Percentiles rank a stretch among this genome's conserved stretches.
These are phyloP conservation scores for Sceloporus tristichus DNA, from an alignment of 2,113 vertebrate genomes.

Conservation along the genomic window DNA sequence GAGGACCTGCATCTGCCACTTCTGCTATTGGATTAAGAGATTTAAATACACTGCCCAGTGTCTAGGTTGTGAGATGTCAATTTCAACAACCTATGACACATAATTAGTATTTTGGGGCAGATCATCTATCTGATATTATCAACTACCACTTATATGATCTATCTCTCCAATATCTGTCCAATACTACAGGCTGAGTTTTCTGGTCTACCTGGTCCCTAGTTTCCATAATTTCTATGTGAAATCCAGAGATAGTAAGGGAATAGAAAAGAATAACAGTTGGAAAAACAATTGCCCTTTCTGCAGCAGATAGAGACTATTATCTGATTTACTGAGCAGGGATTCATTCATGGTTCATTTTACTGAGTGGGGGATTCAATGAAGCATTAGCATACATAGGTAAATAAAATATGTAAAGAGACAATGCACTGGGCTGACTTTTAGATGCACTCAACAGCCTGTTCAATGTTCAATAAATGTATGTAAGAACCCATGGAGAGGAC, in stretches of 20 bases:
- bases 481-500: neutral
- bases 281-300: neutral
- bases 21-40: neutral
- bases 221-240: neutral
- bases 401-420: neutral
- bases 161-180: too few species aligned
- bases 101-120: neutral
- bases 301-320: neutral
- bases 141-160: too few species aligned
- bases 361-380: neutral
- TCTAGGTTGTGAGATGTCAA: neutral
- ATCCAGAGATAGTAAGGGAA: neutral
- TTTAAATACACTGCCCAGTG: neutral
- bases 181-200: neutral
- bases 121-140: neutral
- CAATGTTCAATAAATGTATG: neutral
- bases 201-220: neutral
- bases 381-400: neutral
- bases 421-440: neutral
- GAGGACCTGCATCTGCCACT: neutral
- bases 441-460: neutral
- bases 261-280: neutral
- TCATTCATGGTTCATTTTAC: neutral
- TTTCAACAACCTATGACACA: neutral
- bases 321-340: neutral